These are phyloP conservation scores for Pararge aegeria DNA, from an alignment of 1,140 invertebrate species.

Conservation along the genomic window DNA sequence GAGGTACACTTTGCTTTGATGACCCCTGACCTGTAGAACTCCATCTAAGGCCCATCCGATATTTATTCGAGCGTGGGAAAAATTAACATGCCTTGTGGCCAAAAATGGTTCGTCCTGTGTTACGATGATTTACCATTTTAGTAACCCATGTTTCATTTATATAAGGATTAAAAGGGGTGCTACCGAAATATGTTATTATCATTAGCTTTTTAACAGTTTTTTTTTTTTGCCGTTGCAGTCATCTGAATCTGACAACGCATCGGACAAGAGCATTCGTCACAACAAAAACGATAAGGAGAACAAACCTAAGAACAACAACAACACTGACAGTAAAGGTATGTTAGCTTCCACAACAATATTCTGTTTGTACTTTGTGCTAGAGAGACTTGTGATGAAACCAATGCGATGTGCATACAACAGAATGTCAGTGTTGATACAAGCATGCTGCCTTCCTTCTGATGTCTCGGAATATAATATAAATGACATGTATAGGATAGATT, in stretches of 20 bases:
- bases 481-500: too few relatives aligned
- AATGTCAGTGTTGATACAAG: constrained; percentile 50
- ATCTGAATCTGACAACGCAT: constrained; percentile 72
- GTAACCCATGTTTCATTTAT: too few relatives aligned
- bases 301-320: constrained; percentile 71
- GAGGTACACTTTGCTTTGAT: constrained; percentile 56
- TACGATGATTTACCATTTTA: too few relatives aligned
- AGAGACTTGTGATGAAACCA: constrained; percentile 15
- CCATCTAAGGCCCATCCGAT: too few relatives aligned
- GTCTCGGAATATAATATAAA: constrained; percentile 11
- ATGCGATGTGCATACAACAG: constrained; percentile 55
- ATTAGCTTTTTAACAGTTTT: too few relatives aligned
- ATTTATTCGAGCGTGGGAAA: too few relatives aligned
- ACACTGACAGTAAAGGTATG: constrained; percentile 64
- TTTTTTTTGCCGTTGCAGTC: constrained; percentile 44
- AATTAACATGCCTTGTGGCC: too few relatives aligned
- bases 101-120: too few relatives aligned
- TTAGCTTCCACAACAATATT: not conserved
- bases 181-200: too few relatives aligned
- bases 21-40: too few relatives aligned
- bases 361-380: not conserved
- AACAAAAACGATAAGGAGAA: constrained; percentile 74
- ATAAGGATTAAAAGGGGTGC: too few relatives aligned
- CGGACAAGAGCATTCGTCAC: constrained; percentile 62
- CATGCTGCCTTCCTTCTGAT: constrained; percentile 61